Percentiles rank a stretch among this genome's conserved stretches.
Evolutionary conservation across 2,113 vertebrate genomes (phyloP).

Genomic region (Lontra canadensis): DNA sequence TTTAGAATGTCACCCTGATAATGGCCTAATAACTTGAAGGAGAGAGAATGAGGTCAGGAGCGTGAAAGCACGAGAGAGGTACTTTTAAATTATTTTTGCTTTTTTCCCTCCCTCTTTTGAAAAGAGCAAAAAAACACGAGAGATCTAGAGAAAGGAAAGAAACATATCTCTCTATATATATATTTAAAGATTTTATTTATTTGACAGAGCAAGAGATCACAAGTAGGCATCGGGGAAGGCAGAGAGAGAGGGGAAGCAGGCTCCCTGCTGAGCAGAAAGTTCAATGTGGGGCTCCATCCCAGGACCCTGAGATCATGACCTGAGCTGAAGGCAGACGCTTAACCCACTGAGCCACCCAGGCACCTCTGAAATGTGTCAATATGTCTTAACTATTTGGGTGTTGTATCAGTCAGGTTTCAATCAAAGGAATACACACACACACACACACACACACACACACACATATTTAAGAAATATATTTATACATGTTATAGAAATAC

Average conservation of each 20-base stretch:
- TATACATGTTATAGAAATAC: not conserved
- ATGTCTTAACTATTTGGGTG: not conserved
- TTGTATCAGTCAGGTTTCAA: not conserved
- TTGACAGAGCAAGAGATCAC: too few relatives aligned
- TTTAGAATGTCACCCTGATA: constrained; percentile 9
- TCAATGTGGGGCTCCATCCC: too few relatives aligned
- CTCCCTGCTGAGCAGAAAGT: too few relatives aligned
- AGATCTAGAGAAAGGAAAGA: not conserved
- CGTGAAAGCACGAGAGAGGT: not conserved
- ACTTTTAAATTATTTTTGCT: constrained; percentile 1
- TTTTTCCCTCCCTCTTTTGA: not conserved
- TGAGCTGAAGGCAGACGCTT: too few relatives aligned
- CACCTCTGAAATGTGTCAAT: not conserved
- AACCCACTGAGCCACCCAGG: too few relatives aligned
- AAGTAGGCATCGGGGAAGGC: too few relatives aligned
- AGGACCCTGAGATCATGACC: too few relatives aligned
- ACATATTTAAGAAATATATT: not conserved
- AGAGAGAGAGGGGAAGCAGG: too few relatives aligned
- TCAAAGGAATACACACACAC: not conserved
- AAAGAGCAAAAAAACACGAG: not conserved
- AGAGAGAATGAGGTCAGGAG: not conserved
- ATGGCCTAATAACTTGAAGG: not conserved
- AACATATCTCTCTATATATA: not conserved
- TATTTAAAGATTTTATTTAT: too few relatives aligned
- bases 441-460: too few relatives aligned